Evolutionary conservation across 2,113 vertebrate species (phyloP), one percentile per base, ranked within the genome.

Genomic region (Columba livia): DNA sequence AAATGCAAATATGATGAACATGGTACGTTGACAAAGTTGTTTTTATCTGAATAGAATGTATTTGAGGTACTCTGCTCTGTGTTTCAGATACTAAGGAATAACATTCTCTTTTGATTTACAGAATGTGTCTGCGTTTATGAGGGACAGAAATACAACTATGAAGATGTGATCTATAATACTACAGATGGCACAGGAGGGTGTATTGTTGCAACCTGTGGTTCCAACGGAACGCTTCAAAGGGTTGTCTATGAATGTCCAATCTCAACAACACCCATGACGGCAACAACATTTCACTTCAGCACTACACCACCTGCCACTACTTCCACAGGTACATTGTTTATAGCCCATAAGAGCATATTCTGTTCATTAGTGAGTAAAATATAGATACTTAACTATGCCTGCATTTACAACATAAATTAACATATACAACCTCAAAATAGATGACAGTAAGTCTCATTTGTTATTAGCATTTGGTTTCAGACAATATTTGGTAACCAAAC

Each of bases 131-230:
- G 99, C 79, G 87, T 40, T 60, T 96, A 99, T 4, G 97, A 98
- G 2, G 98, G 98, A 11, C 97, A 87, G 72, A 96, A 10, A 12
- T 99, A 98, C 94, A 65, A 65, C 1, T 98, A 98, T 2, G 97
- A 98, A 1, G 97, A 96, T 2, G 92, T 97, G 16, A 97, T 99
- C 78, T 99, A 99, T 95, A 91, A 98, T 85, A 99, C 98, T 3
- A 98, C 98, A 1, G 99, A 99, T 25, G 99, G 99, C 29, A 94
- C 94, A 3, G 99, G 98, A 38, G 95, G 97, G 38, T 99, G 99
- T 84, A 98, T 99, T 40, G 97, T 89, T 1, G 99, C 98, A 69
- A 75, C 9, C 26, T 99, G 99, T 75, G 97, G 97, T 15, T 61
- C 61, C 15, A 97, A 99, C 16, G 98, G 98, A 57, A 98, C 96